Conservation (phyloP, 2,797 vertebrate species). For the Tragopan temminckii region DNA sequence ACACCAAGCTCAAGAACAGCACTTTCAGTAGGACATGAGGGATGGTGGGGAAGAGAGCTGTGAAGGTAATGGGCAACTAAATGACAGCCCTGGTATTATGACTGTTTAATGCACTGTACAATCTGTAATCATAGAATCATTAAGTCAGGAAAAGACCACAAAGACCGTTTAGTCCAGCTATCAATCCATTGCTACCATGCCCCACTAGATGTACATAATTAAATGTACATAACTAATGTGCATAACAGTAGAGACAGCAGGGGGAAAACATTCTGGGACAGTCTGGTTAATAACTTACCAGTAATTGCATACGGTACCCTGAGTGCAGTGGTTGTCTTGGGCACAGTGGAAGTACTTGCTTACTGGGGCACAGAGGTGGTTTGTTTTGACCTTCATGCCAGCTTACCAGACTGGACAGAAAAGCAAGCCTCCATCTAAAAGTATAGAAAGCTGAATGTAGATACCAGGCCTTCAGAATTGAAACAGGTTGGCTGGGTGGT, state of each 20-base stretch:
- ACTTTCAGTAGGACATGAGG: not conserved
- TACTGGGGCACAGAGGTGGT: not conserved
- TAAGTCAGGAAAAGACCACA: too few relatives aligned
- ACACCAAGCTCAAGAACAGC: not conserved
- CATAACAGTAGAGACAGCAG: not conserved
- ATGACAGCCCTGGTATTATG: not conserved
- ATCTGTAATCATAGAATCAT: not conserved
- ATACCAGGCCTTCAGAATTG: not conserved
- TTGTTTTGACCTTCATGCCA: not conserved
- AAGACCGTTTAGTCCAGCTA: too few relatives aligned
- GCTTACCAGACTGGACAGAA: not conserved
- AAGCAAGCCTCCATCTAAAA: not conserved
- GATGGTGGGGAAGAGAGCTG: not conserved
- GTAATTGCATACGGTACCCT: not conserved
- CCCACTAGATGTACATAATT: too few relatives aligned
- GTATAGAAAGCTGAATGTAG: not conserved
- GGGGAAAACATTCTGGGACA: not conserved
- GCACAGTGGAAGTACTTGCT: not conserved
- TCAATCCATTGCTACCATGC: too few relatives aligned
- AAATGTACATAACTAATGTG: too few relatives aligned
- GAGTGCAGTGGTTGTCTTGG: not conserved
- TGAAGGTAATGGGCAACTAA: fast-evolving
- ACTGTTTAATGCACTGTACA: not conserved
- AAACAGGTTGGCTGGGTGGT: not conserved
- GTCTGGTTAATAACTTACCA: not conserved